Evolutionary conservation across 2,113 vertebrate genomes (phyloP), one percentile per base, ranked within the genome.

Genomic region (Heteronetta atricapilla): DNA sequence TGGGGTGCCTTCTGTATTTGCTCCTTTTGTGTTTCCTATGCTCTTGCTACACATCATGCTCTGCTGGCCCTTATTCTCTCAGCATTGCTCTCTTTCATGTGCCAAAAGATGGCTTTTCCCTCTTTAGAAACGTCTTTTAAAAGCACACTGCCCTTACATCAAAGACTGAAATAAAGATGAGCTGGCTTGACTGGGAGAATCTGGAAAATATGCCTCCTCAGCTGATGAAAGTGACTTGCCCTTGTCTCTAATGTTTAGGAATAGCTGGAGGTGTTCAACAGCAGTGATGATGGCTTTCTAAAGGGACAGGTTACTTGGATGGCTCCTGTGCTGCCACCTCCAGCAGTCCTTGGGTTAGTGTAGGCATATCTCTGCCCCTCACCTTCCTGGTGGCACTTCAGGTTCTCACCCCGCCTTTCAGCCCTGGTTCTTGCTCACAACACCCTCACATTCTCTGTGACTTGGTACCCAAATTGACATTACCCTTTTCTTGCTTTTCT

Each of bases 141-240:
- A 95, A 92, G 26, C 66, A 79, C 56, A 34, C 58, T 89, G 53
- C 50, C n/a, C 34, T 93, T 42, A 79, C 69, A 90, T 96, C 94
- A 97, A 94, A 96, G 86, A 75, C 14, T 55, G 70, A 89, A 92
- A 87, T 92, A 84, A 89, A 90, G 50, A 70, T 68, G 69, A 90
- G 66, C 81, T 92, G 67, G 44, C 76, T 89, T 90, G 66, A 73
- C 88, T 76, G 50, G 83, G 66, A 88, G 69, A 89, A 75, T 72
- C 36, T 94, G 80, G 90, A 85, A 86, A 95, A 82, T 79, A 55
- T 18, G 8, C 13, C 7, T 84, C 29, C 63, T 95, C 81, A 42
- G 46, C 58, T 82, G 88, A 85, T 87, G 86, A 86, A 95, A 95
- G 70, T 0, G 2, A 13, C 40, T 92, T 84, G 16, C 69, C 40